Evolutionary conservation across 2,888 invertebrate genomes (phyloP).

Genomic region (Torymus aiolomorphi): DNA sequence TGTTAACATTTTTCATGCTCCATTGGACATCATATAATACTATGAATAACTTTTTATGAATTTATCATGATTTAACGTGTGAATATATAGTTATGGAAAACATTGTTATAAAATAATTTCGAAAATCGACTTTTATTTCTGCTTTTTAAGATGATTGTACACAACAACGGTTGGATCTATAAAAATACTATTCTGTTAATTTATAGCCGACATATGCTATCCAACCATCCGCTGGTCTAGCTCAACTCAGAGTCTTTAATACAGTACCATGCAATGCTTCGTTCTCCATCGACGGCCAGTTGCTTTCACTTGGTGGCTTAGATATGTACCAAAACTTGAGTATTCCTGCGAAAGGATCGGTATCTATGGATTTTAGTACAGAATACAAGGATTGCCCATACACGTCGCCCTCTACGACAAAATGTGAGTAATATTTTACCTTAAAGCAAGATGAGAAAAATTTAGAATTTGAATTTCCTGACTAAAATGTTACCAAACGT

Average conservation of each 20-base stretch:
- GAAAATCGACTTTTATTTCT: too few species aligned
- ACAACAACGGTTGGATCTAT: too few species aligned
- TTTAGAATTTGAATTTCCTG: too few species aligned
- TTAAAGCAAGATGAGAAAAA: too few species aligned
- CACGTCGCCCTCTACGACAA: too few species aligned
- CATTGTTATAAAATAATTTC: too few species aligned
- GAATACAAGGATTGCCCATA: slow-evolving; percentile 59
- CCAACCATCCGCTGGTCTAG: slow-evolving; percentile 78
- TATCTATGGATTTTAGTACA: slow-evolving; percentile 49
- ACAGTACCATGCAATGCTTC: slow-evolving; percentile 65
- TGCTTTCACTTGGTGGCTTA: slow-evolving; percentile 25
- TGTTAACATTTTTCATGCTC: too few species aligned
- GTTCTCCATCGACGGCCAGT: slow-evolving; percentile 55
- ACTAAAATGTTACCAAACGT: too few species aligned
- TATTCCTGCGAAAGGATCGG: slow-evolving; percentile 40
- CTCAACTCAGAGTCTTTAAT: slow-evolving; percentile 85
- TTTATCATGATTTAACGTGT: slow-evolving; percentile 1
- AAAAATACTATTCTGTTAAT: slow-evolving; percentile 7
- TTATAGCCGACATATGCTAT: slow-evolving; percentile 79
- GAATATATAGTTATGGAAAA: too few species aligned
- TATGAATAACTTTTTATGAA: slow-evolving; percentile 21
- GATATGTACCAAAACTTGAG: slow-evolving; percentile 63
- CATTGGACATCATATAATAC: too few species aligned
- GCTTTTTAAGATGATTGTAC: too few species aligned
- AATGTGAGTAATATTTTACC: neutral